phyloP scores from a whole-genome alignment of 2,113 vertebrate species.

The Crotalus tigris region DNA sequence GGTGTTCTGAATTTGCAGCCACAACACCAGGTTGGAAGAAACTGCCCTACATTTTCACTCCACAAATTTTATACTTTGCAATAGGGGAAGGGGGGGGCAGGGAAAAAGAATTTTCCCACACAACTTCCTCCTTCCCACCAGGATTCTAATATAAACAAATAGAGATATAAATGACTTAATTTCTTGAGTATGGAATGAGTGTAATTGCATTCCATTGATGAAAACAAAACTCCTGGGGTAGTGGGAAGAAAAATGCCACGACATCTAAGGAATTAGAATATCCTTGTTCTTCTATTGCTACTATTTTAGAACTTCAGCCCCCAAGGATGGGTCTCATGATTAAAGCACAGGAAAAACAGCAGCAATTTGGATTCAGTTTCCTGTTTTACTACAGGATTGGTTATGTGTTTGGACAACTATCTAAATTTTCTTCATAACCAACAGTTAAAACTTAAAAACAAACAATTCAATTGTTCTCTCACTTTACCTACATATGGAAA shows the following conservation, averaged over 20 bases:
- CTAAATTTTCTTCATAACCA: neutral
- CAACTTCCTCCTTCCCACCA: slow-evolving; percentile 61
- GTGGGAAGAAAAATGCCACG: slow-evolving; percentile 23
- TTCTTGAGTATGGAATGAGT: slow-evolving; percentile 39
- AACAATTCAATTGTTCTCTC: neutral
- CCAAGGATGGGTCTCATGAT: slow-evolving; percentile 9
- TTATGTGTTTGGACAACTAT: slow-evolving; percentile 8
- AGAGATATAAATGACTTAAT: slow-evolving; percentile 55
- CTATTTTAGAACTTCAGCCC: slow-evolving; percentile 24
- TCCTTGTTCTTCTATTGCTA: slow-evolving; percentile 19
- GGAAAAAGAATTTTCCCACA: slow-evolving; percentile 59
- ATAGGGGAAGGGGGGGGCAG: neutral
- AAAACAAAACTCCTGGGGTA: slow-evolving; percentile 37
- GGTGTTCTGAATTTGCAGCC: neutral
- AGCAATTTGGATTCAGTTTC: slow-evolving; percentile 26
- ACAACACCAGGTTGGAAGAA: neutral
- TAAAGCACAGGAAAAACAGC: neutral
- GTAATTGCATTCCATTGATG: slow-evolving; percentile 55
- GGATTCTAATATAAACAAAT: slow-evolving; percentile 60
- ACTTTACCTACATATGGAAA: neutral
- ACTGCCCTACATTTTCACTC: neutral
- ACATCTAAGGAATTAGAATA: slow-evolving; percentile 32
- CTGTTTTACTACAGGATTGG: neutral
- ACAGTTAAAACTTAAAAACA: neutral
- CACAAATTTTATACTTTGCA: neutral